Base-by-base conservation (phyloP, 2,888 invertebrate species). In the Cephus pygmeus region DNA sequence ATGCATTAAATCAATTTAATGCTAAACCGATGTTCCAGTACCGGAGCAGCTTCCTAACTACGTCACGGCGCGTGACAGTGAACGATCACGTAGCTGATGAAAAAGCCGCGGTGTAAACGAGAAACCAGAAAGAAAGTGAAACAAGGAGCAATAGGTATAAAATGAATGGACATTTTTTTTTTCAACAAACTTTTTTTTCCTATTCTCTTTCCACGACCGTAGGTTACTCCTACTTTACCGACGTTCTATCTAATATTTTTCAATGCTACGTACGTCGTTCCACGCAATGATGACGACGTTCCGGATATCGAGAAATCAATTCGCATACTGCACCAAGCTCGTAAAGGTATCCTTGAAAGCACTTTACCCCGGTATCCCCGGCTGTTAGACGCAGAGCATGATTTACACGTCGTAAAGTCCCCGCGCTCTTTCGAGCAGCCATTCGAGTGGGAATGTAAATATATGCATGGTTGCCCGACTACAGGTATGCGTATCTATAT, bases 341-440 rank as follows among this genome's bases (percentile, higher is more conserved):
- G 71, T 71, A 71, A 71, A 30, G 9, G 71, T 71, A 34, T 71
- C 71, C 71, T 71, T 74, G 30, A 30, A 35, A 36, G 34, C 34
- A 77, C 80, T 79, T 83, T 85, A 56, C 56, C 56, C 56, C 23
- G 56, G 56, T 56, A 56, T 56, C 23, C 56, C 56, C 9, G 56
- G 56, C 56, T 56, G 56, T 56, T 56, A 56, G 56, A 56, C 56
- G 56, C 56, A 56, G 56, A 56, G 56, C 79, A 84, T 87, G 87
- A 87, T 87, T 87, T 87, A 87, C 85, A 86, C 85, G 80, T 87
- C 87, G 85, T 86, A 86, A 86, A 86, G 80, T 79, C 35, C 78
- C 75, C 76, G 73, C 56, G 56, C 56, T 56, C 56, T 56, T 23
- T 33, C 71, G 30, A 33, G 34, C 71, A 34, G 31, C 31, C 71